Evolutionary conservation across 1,140 invertebrate species (phyloP).

Genomic region (Meloidogyne hapla): DNA sequence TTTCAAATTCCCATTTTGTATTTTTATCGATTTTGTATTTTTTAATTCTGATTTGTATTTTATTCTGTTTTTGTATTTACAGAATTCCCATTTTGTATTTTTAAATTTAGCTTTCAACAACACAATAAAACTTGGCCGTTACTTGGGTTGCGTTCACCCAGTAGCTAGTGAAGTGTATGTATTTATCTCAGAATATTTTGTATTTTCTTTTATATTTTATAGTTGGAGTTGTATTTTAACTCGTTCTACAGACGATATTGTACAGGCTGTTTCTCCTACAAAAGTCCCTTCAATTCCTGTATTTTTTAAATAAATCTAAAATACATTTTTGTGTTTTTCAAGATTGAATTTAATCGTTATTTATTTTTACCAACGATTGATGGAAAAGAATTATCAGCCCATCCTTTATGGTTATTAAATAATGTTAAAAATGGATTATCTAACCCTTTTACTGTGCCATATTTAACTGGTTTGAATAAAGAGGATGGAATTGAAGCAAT

Average conservation of each 20-base stretch:
- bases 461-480: conserved; percentile 56
- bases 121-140: conserved; percentile 59
- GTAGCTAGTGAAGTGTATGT: conserved; percentile 35
- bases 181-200: background rate
- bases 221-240: conserved; percentile 49
- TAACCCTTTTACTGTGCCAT: conserved; percentile 55
- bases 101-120: conserved; percentile 55
- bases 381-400: conserved; percentile 43
- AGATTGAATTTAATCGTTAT: conserved; percentile 61
- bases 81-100: background rate
- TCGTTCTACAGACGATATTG: conserved; percentile 57
- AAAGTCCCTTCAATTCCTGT: conserved; percentile 50
- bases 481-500: conserved; percentile 61
- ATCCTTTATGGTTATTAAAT: conserved; percentile 56
- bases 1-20: no score
- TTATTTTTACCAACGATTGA: conserved; percentile 59
- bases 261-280: conserved; percentile 50
- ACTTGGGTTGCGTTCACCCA: conserved; percentile 56
- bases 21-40: no score
- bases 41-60: no score
- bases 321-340: conserved; percentile 15
- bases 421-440: conserved; percentile 48
- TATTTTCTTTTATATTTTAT: background rate
- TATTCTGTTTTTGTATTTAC: no score
- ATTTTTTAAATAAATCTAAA: background rate